Base-by-base conservation (phyloP, 2,888 invertebrate species). In the Clusia tigrina region DNA sequence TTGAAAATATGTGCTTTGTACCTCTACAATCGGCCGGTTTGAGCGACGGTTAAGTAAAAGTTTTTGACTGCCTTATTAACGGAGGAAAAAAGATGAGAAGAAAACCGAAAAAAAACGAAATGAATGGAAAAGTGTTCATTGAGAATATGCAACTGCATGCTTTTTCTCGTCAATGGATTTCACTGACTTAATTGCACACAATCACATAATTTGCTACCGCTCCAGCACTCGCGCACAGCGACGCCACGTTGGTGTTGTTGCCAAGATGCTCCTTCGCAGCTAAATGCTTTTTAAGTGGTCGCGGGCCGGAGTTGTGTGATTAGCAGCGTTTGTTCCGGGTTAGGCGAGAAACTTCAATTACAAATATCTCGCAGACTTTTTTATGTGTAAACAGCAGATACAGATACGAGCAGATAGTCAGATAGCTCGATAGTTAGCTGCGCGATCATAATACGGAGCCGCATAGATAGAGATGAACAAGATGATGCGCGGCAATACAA, bases 171-270 rank as follows among this genome's bases (percentile, higher is more conserved):
- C 12, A 12, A 9, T 32, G 12, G 12, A 32, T 32, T 32, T 32
- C 32, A 32, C 32, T 32, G 12, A 15, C 42, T 42, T 42, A 42
- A 42, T 42, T 42, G 42, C 42, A 10, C 6, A 17, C 42, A 42
- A 42, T 42, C 42, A n/a, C 42, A 42, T 42, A 6, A 42, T 42
- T 42, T 42, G n/a, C 42, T 5, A 32, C n/a, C 42, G 42, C 42
- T n/a, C 42, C 42, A 12, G 5, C 32, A 6, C 6, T 32, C 32
- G 32, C 32, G 32, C 32, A 32, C 32, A 32, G 6, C 32, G 32
- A 6, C 32, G 6, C 32, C 32, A 12, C 32, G 6, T 32, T 6
- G 32, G 6, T 32, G 6, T 32, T 32, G 12, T 32, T 32, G 32
- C 6, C 32, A 32, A n/a, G n/a, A n/a, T n/a, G n/a, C 12, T 32